Evolutionary conservation across 2,797 vertebrate species (phyloP), one percentile per base, ranked within the genome.

Genomic region (Percopsis omiscomaycus): DNA sequence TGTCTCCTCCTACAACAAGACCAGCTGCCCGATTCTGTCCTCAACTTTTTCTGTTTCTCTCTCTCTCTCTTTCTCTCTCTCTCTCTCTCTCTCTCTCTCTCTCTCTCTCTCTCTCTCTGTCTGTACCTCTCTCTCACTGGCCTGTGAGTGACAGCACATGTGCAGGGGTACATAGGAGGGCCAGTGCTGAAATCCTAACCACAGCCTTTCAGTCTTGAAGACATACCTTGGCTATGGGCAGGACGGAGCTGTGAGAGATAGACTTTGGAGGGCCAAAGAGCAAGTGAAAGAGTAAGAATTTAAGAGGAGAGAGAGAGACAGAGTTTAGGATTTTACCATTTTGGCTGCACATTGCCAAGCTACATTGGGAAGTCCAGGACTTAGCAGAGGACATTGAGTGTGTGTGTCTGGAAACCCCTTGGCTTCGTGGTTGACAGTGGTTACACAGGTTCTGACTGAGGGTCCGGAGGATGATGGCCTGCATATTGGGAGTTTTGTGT

Each of bases 111-210:
- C 53, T 32, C 13, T n/a, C 5, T 30, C 13, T 55, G 28, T 1
- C 53, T 32, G n/a, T 15, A 1, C 29, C 30, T 64, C 29, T 28
- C 45, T 47, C 54, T 37, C 13, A 44, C 45, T 55, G 74, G 11
- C 46, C 37, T 74, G 28, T 89, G 89, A 91, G 85, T 90, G 89
- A 90, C 90, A 90, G 90, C 90, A 91, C 90, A 91, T 91, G 89
- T 91, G 89, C 84, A 79, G 87, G 86, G 85, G 75, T 83, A 76
- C 82, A 84, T 79, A 77, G 86, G 86, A 87, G 86, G 89, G 85
- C 83, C 47, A 54, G 71, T 74, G 79, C 78, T 90, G 88, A 89
- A 91, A 91, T 79, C 84, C 85, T 81, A 91, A 76, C 88, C 87
- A 83, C 78, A 75, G 79, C 84, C 84, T 87, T 55, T 45, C 57